Base-by-base conservation (phyloP, 2,888 invertebrate genomes). In the Syritta pipiens region DNA sequence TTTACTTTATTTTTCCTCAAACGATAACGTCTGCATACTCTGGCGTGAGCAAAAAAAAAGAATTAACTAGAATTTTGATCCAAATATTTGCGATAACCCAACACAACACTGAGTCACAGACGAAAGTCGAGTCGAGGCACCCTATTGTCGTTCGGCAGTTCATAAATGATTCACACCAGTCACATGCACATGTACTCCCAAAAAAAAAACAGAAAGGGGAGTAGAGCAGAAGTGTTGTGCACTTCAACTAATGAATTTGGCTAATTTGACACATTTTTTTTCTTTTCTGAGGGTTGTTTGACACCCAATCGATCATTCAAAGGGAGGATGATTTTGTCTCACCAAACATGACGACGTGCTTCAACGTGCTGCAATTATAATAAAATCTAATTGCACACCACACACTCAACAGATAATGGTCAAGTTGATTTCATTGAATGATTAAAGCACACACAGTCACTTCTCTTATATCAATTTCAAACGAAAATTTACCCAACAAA, bases 11-110 rank as follows among this genome's bases (percentile, higher is more conserved):
- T 10, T n/a, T 42, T 42, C 3, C 22, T 42, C 5, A 42, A 22
- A 19, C 22, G 42, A 42, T 42, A 42, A 42, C n/a, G 0, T 20
- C 1, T 42, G 4, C 10, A 42, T n/a, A 42, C 42, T 20, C n/a
- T n/a, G n/a, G n/a, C n/a, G n/a, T n/a, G n/a, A n/a, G n/a, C n/a
- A 4, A 1, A 40, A 40, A n/a, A 20, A 10, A 20, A 5, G 10
- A 22, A 20, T 1, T n/a, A n/a, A n/a, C n/a, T n/a, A n/a, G 4
- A 22, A 10, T 4, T 20, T n/a, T 9, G n/a, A 20, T 7, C 19
- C 32, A 51, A 35, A 35, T 35, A 51, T 51, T 51, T 51, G 35
- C 14, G 51, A 20, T 51, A 51, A 49, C 19, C 19, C 10, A 35
- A 12, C 12, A 35, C 32, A 10, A 12, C 9, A 20, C 14, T 51